phyloP scores from a whole-genome alignment of 2,888 invertebrate genomes.

The Stenichneumon culpator region DNA sequence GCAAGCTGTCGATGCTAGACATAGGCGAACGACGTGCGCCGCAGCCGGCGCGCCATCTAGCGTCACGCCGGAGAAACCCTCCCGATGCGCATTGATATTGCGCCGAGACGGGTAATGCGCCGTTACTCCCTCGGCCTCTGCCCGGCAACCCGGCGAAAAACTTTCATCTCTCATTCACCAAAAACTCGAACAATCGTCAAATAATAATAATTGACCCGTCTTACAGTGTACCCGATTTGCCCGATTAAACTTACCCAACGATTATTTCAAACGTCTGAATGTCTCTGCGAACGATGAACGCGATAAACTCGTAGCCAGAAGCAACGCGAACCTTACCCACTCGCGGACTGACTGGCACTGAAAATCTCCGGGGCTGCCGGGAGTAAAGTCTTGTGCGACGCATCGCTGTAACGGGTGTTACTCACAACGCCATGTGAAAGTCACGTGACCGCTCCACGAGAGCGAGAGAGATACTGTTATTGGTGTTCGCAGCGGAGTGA shows the following conservation, averaged over 20 bases:
- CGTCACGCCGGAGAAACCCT: constrained; percentile 32
- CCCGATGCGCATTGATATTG: constrained; percentile 43
- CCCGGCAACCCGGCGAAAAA: constrained; percentile 5
- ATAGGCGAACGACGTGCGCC: not conserved
- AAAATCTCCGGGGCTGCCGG: not conserved
- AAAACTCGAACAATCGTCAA: not conserved
- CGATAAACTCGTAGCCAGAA: constrained; percentile 3
- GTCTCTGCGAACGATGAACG: not conserved
- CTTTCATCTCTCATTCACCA: not conserved
- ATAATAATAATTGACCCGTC: not conserved
- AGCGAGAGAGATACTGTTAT: not conserved
- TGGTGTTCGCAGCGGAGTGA: not conserved
- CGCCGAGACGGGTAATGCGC: not conserved
- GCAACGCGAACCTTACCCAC: constrained; percentile 39
- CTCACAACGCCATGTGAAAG: not conserved
- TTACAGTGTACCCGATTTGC: not conserved
- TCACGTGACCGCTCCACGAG: not conserved
- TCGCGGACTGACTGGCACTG: constrained; percentile 60
- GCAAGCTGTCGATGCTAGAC: not conserved
- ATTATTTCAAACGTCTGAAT: not conserved
- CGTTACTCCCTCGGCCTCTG: not conserved
- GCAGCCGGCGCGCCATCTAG: constrained; percentile 54
- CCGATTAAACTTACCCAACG: constrained; percentile 22
- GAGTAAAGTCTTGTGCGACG: not conserved
- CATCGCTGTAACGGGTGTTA: constrained; percentile 49